Conservation (phyloP, 2,888 invertebrate species). For the Drosophila ustulata region DNA sequence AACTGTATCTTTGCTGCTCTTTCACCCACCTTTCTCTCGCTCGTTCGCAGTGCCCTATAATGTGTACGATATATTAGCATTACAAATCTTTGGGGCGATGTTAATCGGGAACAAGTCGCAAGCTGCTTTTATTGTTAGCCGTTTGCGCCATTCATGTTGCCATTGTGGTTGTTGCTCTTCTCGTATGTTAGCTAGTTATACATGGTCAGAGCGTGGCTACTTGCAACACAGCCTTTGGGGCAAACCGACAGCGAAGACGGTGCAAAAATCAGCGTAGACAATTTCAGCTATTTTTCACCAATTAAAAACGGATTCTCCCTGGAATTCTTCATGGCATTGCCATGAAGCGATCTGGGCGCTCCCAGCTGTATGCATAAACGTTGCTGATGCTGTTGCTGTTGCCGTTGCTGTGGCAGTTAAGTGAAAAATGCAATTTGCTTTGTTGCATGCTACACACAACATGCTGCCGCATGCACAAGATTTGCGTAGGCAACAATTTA, state of each 20-base stretch:
- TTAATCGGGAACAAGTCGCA: conserved; percentile 59
- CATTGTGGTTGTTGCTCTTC: conserved; percentile 20
- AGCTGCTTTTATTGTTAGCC: conserved; percentile 57
- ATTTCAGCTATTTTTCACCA: conserved; percentile 76
- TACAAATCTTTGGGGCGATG: conserved; percentile 74
- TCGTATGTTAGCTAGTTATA: conserved; percentile 21
- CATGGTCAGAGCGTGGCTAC: conserved; percentile 63
- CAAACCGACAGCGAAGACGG: conserved; percentile 30
- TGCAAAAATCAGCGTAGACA: conserved; percentile 65
- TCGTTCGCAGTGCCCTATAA: conserved; percentile 49
- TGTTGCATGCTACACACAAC: conserved; percentile 44
- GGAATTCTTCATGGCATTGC: conserved; percentile 61
- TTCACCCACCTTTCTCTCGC: conserved; percentile 1
- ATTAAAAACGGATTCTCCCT: conserved; percentile 76
- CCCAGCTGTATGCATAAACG: conserved; percentile 46
- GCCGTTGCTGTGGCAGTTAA: conserved; percentile 49
- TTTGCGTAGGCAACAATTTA: conserved; percentile 58
- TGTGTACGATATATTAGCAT: conserved; percentile 75
- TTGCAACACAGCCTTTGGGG: conserved; percentile 55
- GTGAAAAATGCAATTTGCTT: conserved; percentile 69
- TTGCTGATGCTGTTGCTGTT: conserved; percentile 30
- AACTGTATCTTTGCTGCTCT: background rate
- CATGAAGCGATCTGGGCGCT: conserved; percentile 47
- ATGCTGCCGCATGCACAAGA: conserved; percentile 23
- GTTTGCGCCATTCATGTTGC: conserved; percentile 31